Base-by-base conservation (phyloP, 2,888 invertebrate species). In the Agonopterix heracliana region DNA sequence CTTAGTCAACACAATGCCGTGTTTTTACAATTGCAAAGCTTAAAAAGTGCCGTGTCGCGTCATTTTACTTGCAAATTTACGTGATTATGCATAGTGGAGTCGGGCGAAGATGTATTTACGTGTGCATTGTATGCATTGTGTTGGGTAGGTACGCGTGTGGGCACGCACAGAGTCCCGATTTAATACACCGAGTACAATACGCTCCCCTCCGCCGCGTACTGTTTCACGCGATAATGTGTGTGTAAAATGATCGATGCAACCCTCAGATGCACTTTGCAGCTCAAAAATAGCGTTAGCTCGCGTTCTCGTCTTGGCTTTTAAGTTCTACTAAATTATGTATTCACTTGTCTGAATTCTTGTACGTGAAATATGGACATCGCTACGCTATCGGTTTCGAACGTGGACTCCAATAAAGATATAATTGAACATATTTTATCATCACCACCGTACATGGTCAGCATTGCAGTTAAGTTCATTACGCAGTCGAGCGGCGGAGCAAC, bases 21-120 rank as follows among this genome's bases (percentile, higher is more conserved):
- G 68, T 77, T 78, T 78, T 77, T 75, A 74, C 74, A 76, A 78
- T 81, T 75, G 77, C 76, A 68, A 77, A 75, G 74, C 71, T 79
- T 71, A 82, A 83, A 81, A 84, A 83, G 74, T 77, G 76, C 64
- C 66, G 74, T 71, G 79, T 73, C 71, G 72, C 70, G 68, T 70
- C 64, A 84, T 84, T 84, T 83, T 68, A 86, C 81, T 84, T 88
- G 87, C 83, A 84, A 85, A 87, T 85, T 71, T 53, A 61, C 57
- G 73, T 78, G 77, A 83, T 86, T 85, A 84, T 86, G 82, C 82
- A 78, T 71, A 75, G 76, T 74, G 72, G 68, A 74, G 76, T 68
- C 73, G 71, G 69, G 71, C 66, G 71, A 78, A 81, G 81, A 80
- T 76, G 72, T 81, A 78, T 80, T 81, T 79, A 76, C 75, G 77